A percentile compares a stretch with the other conserved stretches of the same genome.
phyloP scores from a whole-genome alignment of 2,888 invertebrate species.

The Rhodophaea formosa region DNA sequence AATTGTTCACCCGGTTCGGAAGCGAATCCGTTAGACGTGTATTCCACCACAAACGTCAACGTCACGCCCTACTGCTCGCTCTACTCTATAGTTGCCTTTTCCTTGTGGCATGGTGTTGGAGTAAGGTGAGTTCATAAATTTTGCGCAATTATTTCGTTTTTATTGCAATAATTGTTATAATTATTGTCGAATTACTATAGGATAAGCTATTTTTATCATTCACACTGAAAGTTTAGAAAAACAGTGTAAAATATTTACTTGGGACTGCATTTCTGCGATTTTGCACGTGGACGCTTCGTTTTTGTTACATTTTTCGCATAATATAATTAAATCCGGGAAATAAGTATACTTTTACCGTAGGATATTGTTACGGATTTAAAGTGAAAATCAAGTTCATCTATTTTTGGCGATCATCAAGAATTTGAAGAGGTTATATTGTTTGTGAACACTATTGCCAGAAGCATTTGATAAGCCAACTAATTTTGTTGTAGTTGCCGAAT shows the following conservation, averaged over 20 bases:
- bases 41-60: not conserved
- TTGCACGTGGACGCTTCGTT: slow-evolving; percentile 9
- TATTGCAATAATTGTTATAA: slow-evolving; percentile 29
- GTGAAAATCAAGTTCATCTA: not conserved
- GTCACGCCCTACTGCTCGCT: no score
- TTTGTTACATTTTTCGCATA: not conserved
- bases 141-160: slow-evolving; percentile 44
- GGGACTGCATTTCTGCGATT: slow-evolving; percentile 20
- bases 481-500: slow-evolving; percentile 80
- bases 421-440: slow-evolving; percentile 45
- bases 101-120: slow-evolving; percentile 78
- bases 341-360: not conserved
- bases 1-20: no score
- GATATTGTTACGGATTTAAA: not conserved
- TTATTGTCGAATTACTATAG: not conserved
- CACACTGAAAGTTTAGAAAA: not conserved
- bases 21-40: no score
- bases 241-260: not conserved
- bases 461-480: slow-evolving; percentile 47
- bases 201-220: not conserved
- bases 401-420: not conserved
- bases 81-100: slow-evolving; percentile 63
- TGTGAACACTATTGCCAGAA: slow-evolving; percentile 17
- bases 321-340: not conserved
- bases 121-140: slow-evolving; percentile 67